phyloP scores from a whole-genome alignment of 2,113 vertebrate species.

The Phrynocephalus versicolor region DNA sequence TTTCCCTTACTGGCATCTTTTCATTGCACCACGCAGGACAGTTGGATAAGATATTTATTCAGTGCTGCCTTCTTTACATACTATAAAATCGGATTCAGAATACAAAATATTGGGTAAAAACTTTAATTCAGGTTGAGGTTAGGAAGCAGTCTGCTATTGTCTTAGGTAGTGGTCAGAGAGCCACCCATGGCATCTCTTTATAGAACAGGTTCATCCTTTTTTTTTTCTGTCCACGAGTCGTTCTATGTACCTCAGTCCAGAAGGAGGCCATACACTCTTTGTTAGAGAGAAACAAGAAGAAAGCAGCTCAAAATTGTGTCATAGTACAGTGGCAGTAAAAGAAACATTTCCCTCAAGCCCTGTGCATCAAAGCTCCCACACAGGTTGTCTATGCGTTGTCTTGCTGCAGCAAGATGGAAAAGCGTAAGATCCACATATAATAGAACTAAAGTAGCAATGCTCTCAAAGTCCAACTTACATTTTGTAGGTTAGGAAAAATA shows the following conservation, averaged over 20 bases:
- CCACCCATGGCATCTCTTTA: conserved; percentile 17
- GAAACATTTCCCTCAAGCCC: conserved; percentile 33
- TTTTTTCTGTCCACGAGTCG: conserved; percentile 27
- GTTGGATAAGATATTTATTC: conserved; percentile 15
- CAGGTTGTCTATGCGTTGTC: conserved; percentile 46
- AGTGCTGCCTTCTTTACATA: conserved; percentile 27
- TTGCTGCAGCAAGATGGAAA: conserved; percentile 50
- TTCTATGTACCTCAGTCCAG: conserved; percentile 25
- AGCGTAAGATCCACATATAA: conserved; percentile 41
- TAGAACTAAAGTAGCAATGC: conserved; percentile 43
- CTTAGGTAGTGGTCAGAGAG: neutral
- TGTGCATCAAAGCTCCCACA: conserved; percentile 36
- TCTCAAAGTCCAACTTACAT: conserved; percentile 59
- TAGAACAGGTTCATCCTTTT: neutral
- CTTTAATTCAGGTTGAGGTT: conserved; percentile 12
- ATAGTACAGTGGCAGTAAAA: conserved; percentile 25
- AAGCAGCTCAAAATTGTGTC: conserved; percentile 36
- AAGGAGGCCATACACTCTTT: conserved; percentile 24
- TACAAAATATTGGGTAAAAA: conserved; percentile 29
- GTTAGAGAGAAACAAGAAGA: conserved; percentile 42
- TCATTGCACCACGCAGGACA: conserved; percentile 5
- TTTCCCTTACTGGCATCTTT: neutral
- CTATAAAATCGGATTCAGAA: conserved; percentile 30
- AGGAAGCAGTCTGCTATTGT: neutral
- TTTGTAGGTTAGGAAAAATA: conserved; percentile 58